Percentiles rank a stretch among this genome's conserved stretches.
Evolutionary conservation across 1,140 invertebrate genomes (phyloP).

Genomic region (Megalopta genalis): DNA sequence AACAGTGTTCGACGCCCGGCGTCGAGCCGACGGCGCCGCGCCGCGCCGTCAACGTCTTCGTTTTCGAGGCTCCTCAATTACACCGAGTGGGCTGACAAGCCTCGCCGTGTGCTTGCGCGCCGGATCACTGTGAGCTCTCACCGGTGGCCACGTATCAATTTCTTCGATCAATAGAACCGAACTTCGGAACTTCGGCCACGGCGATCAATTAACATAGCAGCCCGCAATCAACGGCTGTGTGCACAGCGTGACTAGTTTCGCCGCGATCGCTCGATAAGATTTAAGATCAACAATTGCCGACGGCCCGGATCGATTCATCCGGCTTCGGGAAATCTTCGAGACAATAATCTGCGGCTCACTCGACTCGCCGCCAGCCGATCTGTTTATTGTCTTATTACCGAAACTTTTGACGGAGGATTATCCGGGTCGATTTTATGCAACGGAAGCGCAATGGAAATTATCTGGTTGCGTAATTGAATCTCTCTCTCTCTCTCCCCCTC

Average conservation of each 20-base stretch:
- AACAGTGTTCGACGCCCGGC: neutral
- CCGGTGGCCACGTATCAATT: slow-evolving; percentile 29
- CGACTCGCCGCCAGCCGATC: no score
- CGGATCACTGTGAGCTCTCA: neutral
- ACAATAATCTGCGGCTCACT: no score
- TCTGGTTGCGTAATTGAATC: no score
- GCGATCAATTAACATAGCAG: slow-evolving; percentile 40
- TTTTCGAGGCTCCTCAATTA: slow-evolving; percentile 18
- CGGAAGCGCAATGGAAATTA: no score
- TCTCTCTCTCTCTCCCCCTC: no score
- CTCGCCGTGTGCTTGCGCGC: neutral
- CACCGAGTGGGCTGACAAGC: neutral
- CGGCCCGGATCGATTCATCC: no score
- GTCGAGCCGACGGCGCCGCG: neutral
- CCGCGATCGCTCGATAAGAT: neutral
- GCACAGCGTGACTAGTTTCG: slow-evolving; percentile 9
- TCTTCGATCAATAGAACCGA: slow-evolving; percentile 36
- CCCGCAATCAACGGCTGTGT: slow-evolving; percentile 28
- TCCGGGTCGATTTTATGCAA: no score
- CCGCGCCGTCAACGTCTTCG: slow-evolving; percentile 11
- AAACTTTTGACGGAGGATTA: no score
- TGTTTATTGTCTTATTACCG: no score
- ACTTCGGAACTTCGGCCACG: slow-evolving; percentile 7
- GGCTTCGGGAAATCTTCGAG: no score
- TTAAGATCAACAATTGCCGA: slow-evolving; percentile 17